phyloP scores from a whole-genome alignment of 2,888 invertebrate species.

The Tanypteryx hageni region DNA sequence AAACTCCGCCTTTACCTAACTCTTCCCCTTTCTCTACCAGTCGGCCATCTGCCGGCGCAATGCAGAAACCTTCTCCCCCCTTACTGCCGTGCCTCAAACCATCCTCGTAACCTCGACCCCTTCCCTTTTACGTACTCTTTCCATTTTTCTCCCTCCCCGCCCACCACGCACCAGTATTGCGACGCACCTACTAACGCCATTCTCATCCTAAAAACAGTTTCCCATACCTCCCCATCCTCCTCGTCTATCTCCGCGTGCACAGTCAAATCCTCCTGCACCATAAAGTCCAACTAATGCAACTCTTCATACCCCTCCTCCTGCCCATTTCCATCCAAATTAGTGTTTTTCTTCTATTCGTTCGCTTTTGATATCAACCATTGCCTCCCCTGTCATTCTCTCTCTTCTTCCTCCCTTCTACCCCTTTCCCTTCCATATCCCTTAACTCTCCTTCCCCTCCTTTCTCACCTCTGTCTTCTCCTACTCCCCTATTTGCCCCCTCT shows the following conservation, averaged over 20 bases:
- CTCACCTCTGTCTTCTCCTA: background rate
- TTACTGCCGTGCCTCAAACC: no score
- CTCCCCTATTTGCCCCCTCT: background rate
- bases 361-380: background rate
- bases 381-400: background rate
- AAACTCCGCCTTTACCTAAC: background rate
- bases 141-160: background rate
- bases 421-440: background rate
- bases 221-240: no score
- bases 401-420: background rate
- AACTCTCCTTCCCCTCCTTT: no score
- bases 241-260: no score
- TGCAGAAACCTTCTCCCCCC: constrained; percentile 24
- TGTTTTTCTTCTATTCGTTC: background rate
- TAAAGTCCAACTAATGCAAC: background rate
- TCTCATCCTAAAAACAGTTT: no score
- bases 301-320: background rate
- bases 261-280: no score
- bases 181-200: no score
- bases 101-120: no score
- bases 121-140: no score
- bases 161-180: background rate
- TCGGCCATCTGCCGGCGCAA: constrained; percentile 44
- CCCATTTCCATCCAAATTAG: background rate
- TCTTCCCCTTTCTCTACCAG: background rate